Conservation (phyloP, 2,888 invertebrate genomes). For the Capitulum mitella region DNA sequence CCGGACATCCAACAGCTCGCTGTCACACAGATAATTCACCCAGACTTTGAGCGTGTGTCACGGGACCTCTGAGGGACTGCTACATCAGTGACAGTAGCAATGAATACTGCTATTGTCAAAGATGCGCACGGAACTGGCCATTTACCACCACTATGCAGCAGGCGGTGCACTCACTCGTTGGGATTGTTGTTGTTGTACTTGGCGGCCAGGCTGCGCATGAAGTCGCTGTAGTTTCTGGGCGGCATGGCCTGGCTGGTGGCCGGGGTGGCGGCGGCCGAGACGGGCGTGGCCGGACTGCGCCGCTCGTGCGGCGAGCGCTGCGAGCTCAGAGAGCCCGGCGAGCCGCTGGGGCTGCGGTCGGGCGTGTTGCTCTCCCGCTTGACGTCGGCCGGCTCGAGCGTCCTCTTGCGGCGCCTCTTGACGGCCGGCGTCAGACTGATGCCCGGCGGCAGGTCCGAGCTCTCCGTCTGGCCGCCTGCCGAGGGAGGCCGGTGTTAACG, state of each 20-base stretch:
- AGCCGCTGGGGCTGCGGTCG: slow-evolving; percentile 10
- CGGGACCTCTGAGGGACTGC: too few species aligned
- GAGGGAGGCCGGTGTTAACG: background rate
- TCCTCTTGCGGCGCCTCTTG: slow-evolving; percentile 9
- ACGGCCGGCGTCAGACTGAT: slow-evolving; percentile 15
- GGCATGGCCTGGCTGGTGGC: background rate
- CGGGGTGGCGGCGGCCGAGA: background rate
- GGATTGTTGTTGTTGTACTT: slow-evolving; percentile 21
- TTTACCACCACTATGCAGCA: too few species aligned
- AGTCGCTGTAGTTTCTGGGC: slow-evolving; percentile 17
- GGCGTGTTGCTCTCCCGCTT: slow-evolving; percentile 7
- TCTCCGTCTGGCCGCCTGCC: background rate
- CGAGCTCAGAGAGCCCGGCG: slow-evolving; percentile 8
- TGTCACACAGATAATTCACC: too few species aligned
- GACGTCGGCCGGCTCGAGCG: background rate
- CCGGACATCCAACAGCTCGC: too few species aligned
- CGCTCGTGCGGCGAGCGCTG: background rate
- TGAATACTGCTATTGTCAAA: too few species aligned
- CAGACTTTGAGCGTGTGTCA: too few species aligned
- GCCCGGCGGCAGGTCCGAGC: background rate
- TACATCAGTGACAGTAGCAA: too few species aligned
- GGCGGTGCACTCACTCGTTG: slow-evolving; percentile 12
- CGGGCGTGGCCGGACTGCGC: background rate
- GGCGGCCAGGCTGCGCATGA: slow-evolving; percentile 19
- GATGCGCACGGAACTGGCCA: too few species aligned